Conservation (phyloP, 2,888 invertebrate species). For the Pachymerium ferrugineum region DNA sequence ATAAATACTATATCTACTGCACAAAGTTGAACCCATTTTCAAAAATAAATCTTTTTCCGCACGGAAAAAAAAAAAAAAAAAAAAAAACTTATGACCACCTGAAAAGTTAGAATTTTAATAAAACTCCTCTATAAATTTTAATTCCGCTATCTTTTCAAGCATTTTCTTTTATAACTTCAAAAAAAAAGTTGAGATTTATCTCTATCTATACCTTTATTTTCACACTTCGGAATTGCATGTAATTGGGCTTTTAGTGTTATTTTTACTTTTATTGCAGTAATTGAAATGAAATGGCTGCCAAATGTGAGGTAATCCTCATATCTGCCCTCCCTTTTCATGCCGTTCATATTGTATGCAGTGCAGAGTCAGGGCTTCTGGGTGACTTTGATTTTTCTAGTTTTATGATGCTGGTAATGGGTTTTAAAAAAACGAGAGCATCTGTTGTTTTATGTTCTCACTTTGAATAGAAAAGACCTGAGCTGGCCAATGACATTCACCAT, state of each 20-base stretch:
- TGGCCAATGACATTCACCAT: constrained; percentile 10
- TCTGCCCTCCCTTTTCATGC: neutral
- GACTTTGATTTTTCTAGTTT: constrained; percentile 24
- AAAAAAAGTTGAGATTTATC: too few species aligned
- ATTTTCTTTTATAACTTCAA: too few species aligned
- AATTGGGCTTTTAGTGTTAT: constrained; percentile 5
- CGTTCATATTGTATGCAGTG: constrained; percentile 8
- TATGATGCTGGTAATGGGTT: constrained; percentile 19
- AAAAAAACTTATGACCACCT: neutral
- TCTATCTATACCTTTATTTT: neutral
- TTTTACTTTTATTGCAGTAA: constrained; percentile 7
- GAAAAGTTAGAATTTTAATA: neutral
- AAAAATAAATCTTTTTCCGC: too few species aligned
- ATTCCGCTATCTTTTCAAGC: neutral
- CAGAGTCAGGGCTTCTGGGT: constrained; percentile 15
- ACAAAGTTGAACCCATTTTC: too few species aligned
- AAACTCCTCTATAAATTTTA: neutral
- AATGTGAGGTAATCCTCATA: constrained; percentile 9
- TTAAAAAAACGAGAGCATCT: constrained; percentile 9
- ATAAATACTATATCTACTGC: too few species aligned
- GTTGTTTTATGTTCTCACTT: constrained; percentile 25
- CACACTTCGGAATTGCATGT: neutral
- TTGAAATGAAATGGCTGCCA: constrained; percentile 1
- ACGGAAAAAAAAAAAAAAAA: neutral
- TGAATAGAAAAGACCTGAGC: constrained; percentile 19